Evolutionary conservation across 2,113 vertebrate genomes (phyloP).

Genomic region (Hippocampus comes): DNA sequence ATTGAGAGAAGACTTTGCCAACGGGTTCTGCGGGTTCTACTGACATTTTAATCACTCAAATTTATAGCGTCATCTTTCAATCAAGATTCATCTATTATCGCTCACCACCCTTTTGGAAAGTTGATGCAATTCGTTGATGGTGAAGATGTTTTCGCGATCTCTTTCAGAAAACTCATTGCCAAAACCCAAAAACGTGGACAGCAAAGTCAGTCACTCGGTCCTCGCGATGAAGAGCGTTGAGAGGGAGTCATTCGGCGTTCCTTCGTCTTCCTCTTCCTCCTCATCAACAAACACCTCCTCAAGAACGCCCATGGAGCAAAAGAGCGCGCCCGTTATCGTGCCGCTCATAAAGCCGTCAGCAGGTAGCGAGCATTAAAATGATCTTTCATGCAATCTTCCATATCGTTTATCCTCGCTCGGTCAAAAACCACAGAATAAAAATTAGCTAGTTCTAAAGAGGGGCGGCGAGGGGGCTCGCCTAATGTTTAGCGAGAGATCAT

Average conservation of each 20-base stretch:
- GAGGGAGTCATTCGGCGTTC: constrained; percentile 53
- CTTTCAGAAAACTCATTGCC: constrained; percentile 72
- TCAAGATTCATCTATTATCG: constrained; percentile 36
- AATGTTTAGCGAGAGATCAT: too few species aligned
- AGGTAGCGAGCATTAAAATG: constrained; percentile 50
- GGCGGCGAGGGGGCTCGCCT: too few species aligned
- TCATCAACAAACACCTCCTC: constrained; percentile 62
- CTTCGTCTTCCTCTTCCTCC: constrained; percentile 64
- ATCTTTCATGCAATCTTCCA: neutral
- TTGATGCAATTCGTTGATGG: neutral
- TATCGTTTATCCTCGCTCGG: neutral
- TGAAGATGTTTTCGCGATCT: neutral
- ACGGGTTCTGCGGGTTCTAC: constrained; percentile 52
- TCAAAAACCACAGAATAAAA: too few species aligned
- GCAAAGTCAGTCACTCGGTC: constrained; percentile 54
- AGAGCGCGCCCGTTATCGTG: constrained; percentile 69
- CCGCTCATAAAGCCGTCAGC: constrained; percentile 76
- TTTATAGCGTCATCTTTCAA: constrained; percentile 30
- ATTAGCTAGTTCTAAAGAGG: too few species aligned
- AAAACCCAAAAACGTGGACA: constrained; percentile 57
- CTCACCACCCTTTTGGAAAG: neutral
- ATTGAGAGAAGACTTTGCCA: constrained; percentile 4
- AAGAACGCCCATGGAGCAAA: constrained; percentile 63
- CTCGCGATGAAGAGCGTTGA: constrained; percentile 58
- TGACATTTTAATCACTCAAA: constrained; percentile 43